These are phyloP conservation scores for Egretta garzetta DNA, from an alignment of 2,113 vertebrate species.

Conservation along the genomic window DNA sequence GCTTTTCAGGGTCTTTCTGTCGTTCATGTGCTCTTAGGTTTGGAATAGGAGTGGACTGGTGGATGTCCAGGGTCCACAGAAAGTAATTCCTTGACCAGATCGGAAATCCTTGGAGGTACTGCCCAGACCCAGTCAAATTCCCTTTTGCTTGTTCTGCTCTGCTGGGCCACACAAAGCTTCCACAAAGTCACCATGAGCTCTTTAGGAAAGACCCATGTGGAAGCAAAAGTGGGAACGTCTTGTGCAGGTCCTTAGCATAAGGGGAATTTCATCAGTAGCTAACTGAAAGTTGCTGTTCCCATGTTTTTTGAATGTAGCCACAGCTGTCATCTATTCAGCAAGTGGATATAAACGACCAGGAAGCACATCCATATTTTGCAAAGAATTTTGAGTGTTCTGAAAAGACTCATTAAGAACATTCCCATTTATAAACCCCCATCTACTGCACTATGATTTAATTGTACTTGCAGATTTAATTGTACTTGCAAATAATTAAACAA, in stretches of 20 bases:
- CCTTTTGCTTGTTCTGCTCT: neutral
- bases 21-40: neutral
- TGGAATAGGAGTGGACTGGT: neutral
- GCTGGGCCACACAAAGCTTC: neutral
- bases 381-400: neutral
- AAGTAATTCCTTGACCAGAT: neutral
- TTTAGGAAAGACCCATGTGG: neutral
- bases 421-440: conserved; percentile 23
- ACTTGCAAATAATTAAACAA: conserved; percentile 76
- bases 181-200: neutral
- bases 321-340: neutral
- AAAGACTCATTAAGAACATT: conserved; percentile 18
- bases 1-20: neutral
- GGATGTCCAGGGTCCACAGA: neutral
- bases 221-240: neutral
- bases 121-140: neutral
- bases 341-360: neutral
- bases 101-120: neutral
- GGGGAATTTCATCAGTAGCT: neutral
- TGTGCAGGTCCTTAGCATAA: neutral
- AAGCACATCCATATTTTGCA: neutral
- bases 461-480: conserved; percentile 67
- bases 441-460: conserved; percentile 45
- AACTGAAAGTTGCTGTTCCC: neutral
- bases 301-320: neutral